Conservation (phyloP, 2,797 vertebrate species). For the Pogoniulus pusillus region DNA sequence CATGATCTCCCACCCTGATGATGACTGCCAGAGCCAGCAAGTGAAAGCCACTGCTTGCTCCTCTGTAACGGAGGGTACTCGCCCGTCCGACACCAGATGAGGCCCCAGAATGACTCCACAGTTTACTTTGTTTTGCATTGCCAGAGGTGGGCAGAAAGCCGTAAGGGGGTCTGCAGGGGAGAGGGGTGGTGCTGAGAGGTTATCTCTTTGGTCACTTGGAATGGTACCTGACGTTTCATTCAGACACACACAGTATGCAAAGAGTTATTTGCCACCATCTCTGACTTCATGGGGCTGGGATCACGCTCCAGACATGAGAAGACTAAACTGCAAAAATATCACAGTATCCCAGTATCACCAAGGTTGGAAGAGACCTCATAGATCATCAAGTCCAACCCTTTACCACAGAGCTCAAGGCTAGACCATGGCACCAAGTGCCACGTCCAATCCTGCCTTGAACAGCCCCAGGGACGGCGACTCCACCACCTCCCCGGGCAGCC, state of each 20-base stretch:
- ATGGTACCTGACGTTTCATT: not conserved
- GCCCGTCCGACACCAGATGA: not conserved
- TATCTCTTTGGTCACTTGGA: not conserved
- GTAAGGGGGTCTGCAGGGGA: accelerated
- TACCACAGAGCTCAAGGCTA: too few species aligned
- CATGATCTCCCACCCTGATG: accelerated
- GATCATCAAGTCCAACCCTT: too few species aligned
- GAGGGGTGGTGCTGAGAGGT: not conserved
- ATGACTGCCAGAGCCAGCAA: not conserved
- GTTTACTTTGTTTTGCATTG: not conserved
- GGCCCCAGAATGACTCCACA: not conserved
- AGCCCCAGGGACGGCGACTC: too few species aligned
- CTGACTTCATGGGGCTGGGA: not conserved
- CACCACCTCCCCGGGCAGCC: too few species aligned
- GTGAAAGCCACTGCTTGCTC: accelerated
- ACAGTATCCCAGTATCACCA: too few species aligned
- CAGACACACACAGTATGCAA: accelerated
- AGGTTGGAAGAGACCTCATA: too few species aligned
- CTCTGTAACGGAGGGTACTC: not conserved
- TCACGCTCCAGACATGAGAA: accelerated
- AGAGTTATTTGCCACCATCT: too few species aligned
- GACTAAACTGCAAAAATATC: too few species aligned
- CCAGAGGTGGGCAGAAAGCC: accelerated
- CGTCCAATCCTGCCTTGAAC: too few species aligned
- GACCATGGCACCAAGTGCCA: too few species aligned